Evolutionary conservation across 2,888 invertebrate genomes (phyloP), one percentile per base, ranked within the genome.

Genomic region (Frankliniella intonsa): DNA sequence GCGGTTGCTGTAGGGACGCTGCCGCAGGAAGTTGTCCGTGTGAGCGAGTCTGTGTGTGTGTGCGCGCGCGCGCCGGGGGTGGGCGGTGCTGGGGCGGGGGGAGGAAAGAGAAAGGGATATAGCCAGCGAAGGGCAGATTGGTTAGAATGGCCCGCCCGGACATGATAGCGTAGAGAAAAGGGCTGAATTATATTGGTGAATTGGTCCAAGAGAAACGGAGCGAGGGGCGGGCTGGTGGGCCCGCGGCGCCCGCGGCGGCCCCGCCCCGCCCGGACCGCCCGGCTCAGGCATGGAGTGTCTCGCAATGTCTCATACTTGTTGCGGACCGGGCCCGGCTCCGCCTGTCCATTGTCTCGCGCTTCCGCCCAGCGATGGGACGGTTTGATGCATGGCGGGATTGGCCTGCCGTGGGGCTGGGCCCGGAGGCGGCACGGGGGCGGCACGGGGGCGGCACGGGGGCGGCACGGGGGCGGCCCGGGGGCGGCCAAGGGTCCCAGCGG

Each of bases 331-430:
- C 38, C 38, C 62, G n/a, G 17, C 62, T 7, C 19, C 62, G 14
- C 38, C 62, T 62, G 62, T 62, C 62, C 14, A 62, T 62, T 62
- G 62, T 62, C n/a, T 62, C 62, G 62, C 17, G 62, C 62, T 62
- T 62, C 62, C 62, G 62, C 62, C 62, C 62, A 17, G 62, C 7
- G n/a, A 62, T 62, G 62, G 62, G 62, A 17, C n/a, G 62, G 62
- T 17, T 62, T 62, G 62, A 62, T 17, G 62, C 62, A 62, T 62
- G 62, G 62, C 62, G 62, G n/a, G 62, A 62, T 62, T 62, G 62
- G 62, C n/a, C 62, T 38, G 38, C 38, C 38, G 38, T 38, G 38
- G 38, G 38, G 3, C 38, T 38, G 38, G 38, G 38, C 38, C 38
- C n/a, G n/a, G n/a, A n/a, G n/a, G n/a, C n/a, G n/a, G n/a, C n/a